Base-by-base conservation (phyloP, 2,113 vertebrate species). In the Holacanthus passer region DNA sequence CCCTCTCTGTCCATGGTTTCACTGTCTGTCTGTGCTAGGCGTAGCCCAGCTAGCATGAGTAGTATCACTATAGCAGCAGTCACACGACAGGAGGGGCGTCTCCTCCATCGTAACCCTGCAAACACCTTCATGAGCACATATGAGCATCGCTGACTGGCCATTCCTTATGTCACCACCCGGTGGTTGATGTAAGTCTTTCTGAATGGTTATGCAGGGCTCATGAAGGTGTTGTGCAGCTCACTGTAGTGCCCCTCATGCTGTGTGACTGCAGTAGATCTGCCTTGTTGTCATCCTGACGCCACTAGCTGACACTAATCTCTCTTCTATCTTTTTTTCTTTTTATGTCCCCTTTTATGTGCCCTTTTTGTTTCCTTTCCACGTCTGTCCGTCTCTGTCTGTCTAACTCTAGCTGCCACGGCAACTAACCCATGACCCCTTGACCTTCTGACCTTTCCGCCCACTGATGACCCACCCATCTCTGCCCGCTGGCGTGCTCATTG, bases 371-470 rank as follows among this genome's bases (percentile, higher is more conserved):
- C 90, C 88, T 94, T 93, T 94, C 93, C 93, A 89, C 87, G 91
- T 94, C 94, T 92, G 94, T 95, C 93, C 89, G 95, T 95, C 93
- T 95, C 91, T 96, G 93, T 96, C 91, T 94, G 96, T 96, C 97
- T 99, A 99, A 99, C 98, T 97, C 96, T 97, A 99, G 98, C 98
- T 97, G 97, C 98, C 98, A 99, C 97, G 97, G 98, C 98, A 98
- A 99, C 98, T 99, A 99, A 99, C 97, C 98, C 97, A 98, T 99
- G 98, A 99, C 97, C 97, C 97, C 97, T 97, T 99, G 98, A 99
- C 97, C 98, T 98, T 99, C 97, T 98, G 97, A 99, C 96, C 97
- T 99, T 97, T 99, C 97, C 97, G 98, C 97, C 97, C 98, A 99
- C 97, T 99, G 98, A 99, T 97, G 98, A 99, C 97, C 98, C 98